Evolutionary conservation across 2,113 vertebrate species (phyloP).

Genomic region (Furnarius figulus): DNA sequence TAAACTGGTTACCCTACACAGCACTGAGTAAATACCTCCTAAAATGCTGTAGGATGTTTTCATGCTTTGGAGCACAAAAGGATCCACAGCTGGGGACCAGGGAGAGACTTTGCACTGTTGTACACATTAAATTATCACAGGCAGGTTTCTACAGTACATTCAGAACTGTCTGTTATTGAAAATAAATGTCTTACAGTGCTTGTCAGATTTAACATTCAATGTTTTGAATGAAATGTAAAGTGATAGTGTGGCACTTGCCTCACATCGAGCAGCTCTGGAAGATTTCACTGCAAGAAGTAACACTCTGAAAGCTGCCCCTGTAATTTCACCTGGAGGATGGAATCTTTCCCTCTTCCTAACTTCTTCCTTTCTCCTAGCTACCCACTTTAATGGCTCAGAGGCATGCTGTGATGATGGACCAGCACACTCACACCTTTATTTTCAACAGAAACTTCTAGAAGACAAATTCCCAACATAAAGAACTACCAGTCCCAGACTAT

Average conservation of each 20-base stretch:
- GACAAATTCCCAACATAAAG: neutral
- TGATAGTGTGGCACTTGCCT: neutral
- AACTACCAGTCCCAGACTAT: neutral
- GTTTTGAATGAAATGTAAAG: neutral
- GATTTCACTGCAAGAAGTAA: neutral
- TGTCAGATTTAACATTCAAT: neutral
- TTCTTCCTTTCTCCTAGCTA: neutral
- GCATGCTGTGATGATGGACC: neutral
- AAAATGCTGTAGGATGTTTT: neutral
- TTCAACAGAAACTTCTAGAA: neutral
- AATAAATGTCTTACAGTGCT: neutral
- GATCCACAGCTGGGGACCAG: neutral
- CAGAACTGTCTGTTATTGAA: neutral
- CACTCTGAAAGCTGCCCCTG: neutral
- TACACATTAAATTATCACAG: neutral
- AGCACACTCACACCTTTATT: neutral
- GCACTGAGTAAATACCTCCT: neutral
- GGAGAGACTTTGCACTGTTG: neutral
- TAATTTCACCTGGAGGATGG: neutral
- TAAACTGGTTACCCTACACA: neutral
- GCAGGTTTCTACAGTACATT: neutral
- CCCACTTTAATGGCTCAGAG: neutral
- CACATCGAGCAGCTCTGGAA: neutral
- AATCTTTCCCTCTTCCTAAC: neutral
- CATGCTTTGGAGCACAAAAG: neutral